A percentile compares a stretch with the other conserved stretches of the same genome.
phyloP scores from a whole-genome alignment of 2,888 invertebrate species.

The Alloplasta piceator region DNA sequence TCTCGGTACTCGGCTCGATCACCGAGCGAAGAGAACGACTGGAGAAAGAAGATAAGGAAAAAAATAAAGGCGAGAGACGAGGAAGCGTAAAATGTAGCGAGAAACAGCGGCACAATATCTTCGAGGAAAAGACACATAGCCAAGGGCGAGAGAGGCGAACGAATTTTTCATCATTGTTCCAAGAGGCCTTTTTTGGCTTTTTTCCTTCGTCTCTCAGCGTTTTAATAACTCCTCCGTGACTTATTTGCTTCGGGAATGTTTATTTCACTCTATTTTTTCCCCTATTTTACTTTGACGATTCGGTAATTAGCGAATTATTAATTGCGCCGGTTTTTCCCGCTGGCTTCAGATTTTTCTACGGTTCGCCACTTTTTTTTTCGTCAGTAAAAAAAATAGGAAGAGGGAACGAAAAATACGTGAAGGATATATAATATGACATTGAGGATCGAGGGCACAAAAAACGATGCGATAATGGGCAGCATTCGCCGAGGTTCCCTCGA shows the following conservation, averaged over 20 bases:
- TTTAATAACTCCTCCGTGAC: not conserved
- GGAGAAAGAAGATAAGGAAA: slow-evolving; percentile 50
- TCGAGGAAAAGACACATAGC: slow-evolving; percentile 12
- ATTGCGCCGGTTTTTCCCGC: slow-evolving; percentile 34
- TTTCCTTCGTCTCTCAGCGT: not conserved
- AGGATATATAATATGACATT: slow-evolving; percentile 13
- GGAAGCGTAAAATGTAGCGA: slow-evolving; percentile 21
- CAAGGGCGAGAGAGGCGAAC: slow-evolving; percentile 3
- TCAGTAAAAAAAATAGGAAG: not conserved
- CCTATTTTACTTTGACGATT: not conserved
- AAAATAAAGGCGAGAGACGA: slow-evolving; percentile 1
- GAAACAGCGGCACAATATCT: slow-evolving; percentile 42
- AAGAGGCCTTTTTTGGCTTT: not conserved
- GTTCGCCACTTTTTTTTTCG: slow-evolving; percentile 41
- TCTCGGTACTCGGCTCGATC: slow-evolving; percentile 39
- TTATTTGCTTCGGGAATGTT: not conserved
- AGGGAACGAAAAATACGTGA: not conserved
- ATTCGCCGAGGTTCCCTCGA: slow-evolving; percentile 39
- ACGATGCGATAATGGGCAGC: slow-evolving; percentile 46
- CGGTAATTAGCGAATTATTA: slow-evolving; percentile 56
- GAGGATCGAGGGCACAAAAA: slow-evolving; percentile 27
- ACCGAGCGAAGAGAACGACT: slow-evolving; percentile 24
- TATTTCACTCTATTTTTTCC: not conserved
- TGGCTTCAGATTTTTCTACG: slow-evolving; percentile 22
- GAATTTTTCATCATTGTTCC: slow-evolving; percentile 28